Evolutionary conservation across 2,888 invertebrate species (phyloP).

Genomic region (Microctonus aethiopoides): DNA sequence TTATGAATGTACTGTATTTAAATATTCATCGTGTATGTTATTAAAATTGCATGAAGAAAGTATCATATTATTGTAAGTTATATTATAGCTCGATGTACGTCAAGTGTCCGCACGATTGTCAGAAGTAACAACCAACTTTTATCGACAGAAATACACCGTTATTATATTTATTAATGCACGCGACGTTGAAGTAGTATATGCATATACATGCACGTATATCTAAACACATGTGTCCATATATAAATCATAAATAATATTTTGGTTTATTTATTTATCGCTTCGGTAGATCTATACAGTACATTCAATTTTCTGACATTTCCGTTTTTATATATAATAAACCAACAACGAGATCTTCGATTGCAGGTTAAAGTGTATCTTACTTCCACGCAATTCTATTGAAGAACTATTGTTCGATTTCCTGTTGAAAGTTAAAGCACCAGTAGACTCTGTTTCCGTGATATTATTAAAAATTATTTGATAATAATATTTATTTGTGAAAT

Average conservation of each 20-base stretch:
- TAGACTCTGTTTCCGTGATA: not conserved
- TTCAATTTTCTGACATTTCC: slow-evolving; percentile 12
- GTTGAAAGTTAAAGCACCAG: not conserved
- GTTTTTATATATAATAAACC: not conserved
- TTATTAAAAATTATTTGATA: not conserved
- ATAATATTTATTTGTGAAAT: too few species aligned
- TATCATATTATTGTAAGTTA: not conserved
- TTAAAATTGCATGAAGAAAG: not conserved
- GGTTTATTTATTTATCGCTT: not conserved
- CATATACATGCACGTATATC: too few species aligned
- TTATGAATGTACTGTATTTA: too few species aligned
- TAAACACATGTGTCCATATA: too few species aligned
- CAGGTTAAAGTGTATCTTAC: not conserved
- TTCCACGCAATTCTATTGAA: slow-evolving; percentile 7
- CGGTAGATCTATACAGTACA: not conserved
- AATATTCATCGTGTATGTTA: not conserved
- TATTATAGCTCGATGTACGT: not conserved
- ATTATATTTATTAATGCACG: not conserved
- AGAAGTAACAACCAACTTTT: slow-evolving; percentile 45
- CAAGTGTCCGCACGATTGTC: not conserved
- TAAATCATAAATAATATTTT: not conserved
- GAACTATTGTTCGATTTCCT: slow-evolving; percentile 17
- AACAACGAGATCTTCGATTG: not conserved
- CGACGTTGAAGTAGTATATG: too few species aligned
- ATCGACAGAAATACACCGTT: slow-evolving; percentile 42